A percentile compares a stretch with the other conserved stretches of the same genome.
These are phyloP conservation scores for Ciona savignyi DNA, from an alignment of 23 tunicate genomes.

Conservation along the genomic window DNA sequence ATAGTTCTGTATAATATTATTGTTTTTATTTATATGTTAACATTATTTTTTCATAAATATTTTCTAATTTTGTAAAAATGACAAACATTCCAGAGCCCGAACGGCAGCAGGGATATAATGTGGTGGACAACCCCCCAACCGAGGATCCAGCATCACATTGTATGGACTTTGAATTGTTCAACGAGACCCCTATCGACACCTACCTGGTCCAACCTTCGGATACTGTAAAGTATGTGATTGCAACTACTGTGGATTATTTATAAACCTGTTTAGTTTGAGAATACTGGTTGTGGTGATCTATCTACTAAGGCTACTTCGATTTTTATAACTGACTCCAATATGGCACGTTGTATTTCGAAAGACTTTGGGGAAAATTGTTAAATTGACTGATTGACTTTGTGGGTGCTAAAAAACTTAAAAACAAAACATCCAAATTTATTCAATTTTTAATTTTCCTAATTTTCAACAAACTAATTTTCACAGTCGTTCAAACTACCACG, in stretches of 20 bases:
- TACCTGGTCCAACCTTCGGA: conserved; percentile 46
- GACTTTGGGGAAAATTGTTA: neutral
- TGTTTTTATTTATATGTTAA: too few relatives aligned
- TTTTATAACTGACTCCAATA: too few relatives aligned
- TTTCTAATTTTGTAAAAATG: neutral
- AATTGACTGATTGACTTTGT: too few relatives aligned
- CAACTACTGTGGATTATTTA: neutral
- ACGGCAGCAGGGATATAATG: conserved; percentile 20
- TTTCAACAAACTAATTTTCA: too few relatives aligned
- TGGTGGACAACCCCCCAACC: conserved; percentile 41
- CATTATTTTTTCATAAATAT: too few relatives aligned
- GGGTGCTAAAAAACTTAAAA: neutral
- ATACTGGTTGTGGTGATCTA: too few relatives aligned
- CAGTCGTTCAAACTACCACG: conserved; percentile 54
- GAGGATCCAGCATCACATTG: conserved; percentile 7
- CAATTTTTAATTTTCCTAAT: neutral
- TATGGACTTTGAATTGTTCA: conserved; percentile 57
- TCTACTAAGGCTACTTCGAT: too few relatives aligned
- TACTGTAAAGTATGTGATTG: conserved; percentile 17
- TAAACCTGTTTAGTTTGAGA: neutral
- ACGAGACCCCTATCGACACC: conserved; percentile 37
- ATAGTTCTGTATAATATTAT: neutral
- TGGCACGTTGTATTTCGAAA: too few relatives aligned
- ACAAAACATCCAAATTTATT: neutral
- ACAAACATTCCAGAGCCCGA: neutral